Evolutionary conservation across 2,797 vertebrate species (phyloP), one percentile per base, ranked within the genome.

Genomic region (Thripadectes ignobilis): DNA sequence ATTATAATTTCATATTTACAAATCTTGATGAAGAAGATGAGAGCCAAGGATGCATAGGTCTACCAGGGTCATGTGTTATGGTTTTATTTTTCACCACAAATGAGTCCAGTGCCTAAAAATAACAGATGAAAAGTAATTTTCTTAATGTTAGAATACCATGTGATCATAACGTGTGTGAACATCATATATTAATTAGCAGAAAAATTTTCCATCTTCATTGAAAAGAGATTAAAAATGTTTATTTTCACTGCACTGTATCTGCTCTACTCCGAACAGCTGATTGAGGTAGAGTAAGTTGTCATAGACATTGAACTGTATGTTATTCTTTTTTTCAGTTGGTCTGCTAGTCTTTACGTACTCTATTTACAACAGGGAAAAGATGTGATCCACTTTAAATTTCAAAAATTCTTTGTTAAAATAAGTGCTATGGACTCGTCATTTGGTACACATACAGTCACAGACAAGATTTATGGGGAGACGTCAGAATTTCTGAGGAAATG

Each of bases 151-250:
- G 27, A 69, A 65, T 30, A 52, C 10, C 21, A 48, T 23, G 15
- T 66, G 73, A 84, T 30, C 43, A 74, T 34, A 57, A 61, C 21
- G 91, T 15, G 55, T 82, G 29, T 67, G 29, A 78, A 27, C 3
- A 7, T 41, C 75, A 48, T n/a, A 65, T n/a, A 75, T 48, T 63
- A 36, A 84, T 80, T 54, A 63, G 9, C 43, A 91, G 38, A 32
- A 89, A 94, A 74, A 66, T 8, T 87, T 59, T 57, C 30, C 45
- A 43, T 89, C 82, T 96, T 91, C 65, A 88, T 92, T 96, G 55
- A 59, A 55, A 57, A 54, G 51, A 38, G 14, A 63, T 72, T 59
- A 89, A 74, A 82, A 95, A 86, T 69, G 86, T 27, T 92, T 94
- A 54, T 86, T 85, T 65, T 55, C n/a, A 27, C 23, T 91, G 26